phyloP scores from a whole-genome alignment of 2,888 invertebrate species.

The Actias luna region DNA sequence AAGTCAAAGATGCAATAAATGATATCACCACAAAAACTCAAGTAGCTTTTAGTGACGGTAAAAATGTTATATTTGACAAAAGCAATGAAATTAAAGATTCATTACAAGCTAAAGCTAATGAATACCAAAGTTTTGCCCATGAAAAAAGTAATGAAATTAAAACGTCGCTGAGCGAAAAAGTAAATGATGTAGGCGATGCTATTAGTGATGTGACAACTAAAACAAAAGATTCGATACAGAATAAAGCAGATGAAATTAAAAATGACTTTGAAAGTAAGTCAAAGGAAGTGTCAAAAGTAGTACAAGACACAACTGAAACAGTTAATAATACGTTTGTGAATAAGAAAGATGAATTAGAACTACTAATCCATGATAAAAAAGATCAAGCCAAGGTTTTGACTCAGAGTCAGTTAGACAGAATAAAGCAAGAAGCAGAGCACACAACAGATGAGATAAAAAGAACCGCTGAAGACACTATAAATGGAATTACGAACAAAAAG shows the following conservation, averaged over 20 bases:
- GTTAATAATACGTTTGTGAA: conserved; percentile 40
- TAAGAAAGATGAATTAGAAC: conserved; percentile 46
- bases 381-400: conserved; percentile 52
- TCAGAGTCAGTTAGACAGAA: conserved; percentile 62
- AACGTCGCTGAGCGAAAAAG: conserved; percentile 31
- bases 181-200: conserved; percentile 33
- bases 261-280: conserved; percentile 31
- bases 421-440: conserved; percentile 69
- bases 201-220: conserved; percentile 36
- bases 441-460: conserved; percentile 73
- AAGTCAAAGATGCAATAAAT: conserved; percentile 32
- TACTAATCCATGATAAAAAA: conserved; percentile 49
- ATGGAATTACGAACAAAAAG: conserved; percentile 60
- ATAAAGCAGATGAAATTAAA: conserved; percentile 29
- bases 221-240: conserved; percentile 33
- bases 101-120: conserved; percentile 26
- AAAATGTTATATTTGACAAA: conserved; percentile 19
- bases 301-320: conserved; percentile 47
- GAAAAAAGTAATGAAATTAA: conserved; percentile 28
- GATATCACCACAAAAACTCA: conserved; percentile 43
- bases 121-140: conserved; percentile 27
- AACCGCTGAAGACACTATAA: conserved; percentile 64
- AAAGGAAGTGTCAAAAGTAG: conserved; percentile 34
- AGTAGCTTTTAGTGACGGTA: conserved; percentile 35
- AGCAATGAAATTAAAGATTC: conserved; percentile 24